Evolutionary conservation across 2,888 invertebrate genomes (phyloP).

Genomic region (Troides oblongomaculatus): DNA sequence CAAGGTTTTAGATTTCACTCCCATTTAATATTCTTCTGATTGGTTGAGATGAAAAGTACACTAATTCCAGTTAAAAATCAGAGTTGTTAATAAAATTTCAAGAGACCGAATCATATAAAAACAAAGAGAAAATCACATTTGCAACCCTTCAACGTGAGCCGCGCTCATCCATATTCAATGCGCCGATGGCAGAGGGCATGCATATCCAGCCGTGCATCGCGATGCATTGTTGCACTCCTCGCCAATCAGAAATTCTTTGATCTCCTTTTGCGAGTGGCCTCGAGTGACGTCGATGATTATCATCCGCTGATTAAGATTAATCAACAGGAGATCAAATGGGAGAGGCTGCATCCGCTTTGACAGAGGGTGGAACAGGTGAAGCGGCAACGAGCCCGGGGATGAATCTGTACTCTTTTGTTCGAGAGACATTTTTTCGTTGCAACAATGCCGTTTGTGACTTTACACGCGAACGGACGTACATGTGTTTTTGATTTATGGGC

Average conservation of each 20-base stretch:
- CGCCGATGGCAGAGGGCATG: slow-evolving; percentile 28
- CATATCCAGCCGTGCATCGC: slow-evolving; percentile 39
- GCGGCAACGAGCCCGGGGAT: background rate
- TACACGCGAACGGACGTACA: too few relatives aligned
- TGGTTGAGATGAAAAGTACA: too few relatives aligned
- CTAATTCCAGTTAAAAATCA: too few relatives aligned
- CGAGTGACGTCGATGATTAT: slow-evolving; percentile 15
- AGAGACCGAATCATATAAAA: too few relatives aligned
- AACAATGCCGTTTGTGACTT: background rate
- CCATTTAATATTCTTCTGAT: too few relatives aligned
- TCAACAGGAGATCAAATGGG: slow-evolving; percentile 24
- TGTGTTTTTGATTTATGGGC: background rate
- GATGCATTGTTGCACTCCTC: slow-evolving; percentile 20
- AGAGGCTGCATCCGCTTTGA: slow-evolving; percentile 6
- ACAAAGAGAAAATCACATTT: slow-evolving; percentile 4
- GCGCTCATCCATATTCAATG: slow-evolving; percentile 29
- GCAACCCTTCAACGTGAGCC: slow-evolving; percentile 6
- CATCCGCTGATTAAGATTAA: slow-evolving; percentile 26
- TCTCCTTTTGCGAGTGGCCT: slow-evolving; percentile 28
- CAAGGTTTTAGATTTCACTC: too few relatives aligned
- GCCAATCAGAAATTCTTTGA: slow-evolving; percentile 27
- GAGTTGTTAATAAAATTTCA: too few relatives aligned
- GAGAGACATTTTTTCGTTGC: background rate
- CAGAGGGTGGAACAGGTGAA: slow-evolving; percentile 3
- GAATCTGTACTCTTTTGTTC: background rate